phyloP scores from a whole-genome alignment of 1,140 invertebrate genomes.

The Musca vetustissima region DNA sequence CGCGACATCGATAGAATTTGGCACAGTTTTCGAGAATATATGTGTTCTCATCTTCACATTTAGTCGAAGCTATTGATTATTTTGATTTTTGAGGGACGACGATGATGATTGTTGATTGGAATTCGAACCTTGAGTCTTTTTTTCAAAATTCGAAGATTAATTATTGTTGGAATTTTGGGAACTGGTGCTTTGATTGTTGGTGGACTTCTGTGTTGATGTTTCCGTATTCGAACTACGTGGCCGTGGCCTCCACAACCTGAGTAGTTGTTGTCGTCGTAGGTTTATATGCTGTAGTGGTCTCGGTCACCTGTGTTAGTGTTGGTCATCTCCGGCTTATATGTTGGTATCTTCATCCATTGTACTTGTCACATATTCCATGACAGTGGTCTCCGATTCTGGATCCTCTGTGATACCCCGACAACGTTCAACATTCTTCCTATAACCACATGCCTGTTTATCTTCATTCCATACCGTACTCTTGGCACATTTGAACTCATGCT shows the following conservation, averaged over 20 bases:
- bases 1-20: conserved; percentile 71
- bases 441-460: conserved; percentile 52
- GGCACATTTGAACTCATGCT: conserved; percentile 53
- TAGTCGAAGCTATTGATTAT: conserved; percentile 32
- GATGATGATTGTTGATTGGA: conserved; percentile 27
- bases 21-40: conserved; percentile 55
- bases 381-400: conserved; percentile 31
- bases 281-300: conserved; percentile 1
- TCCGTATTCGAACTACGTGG: too few species aligned
- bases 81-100: background rate
- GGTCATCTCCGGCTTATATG: conserved; percentile 20
- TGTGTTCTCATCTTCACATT: conserved; percentile 59
- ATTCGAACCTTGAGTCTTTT: background rate
- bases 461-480: conserved; percentile 57
- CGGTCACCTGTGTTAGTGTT: background rate
- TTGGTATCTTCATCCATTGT: conserved; percentile 6
- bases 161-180: conserved; percentile 26
- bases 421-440: conserved; percentile 34
- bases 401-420: conserved; percentile 32
- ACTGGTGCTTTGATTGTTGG: background rate
- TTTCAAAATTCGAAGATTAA: background rate
- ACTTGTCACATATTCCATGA: conserved; percentile 35
- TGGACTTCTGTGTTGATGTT: too few species aligned
- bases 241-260: conserved; percentile 19
- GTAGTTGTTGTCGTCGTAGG: background rate